Percentiles rank a stretch among this genome's conserved stretches.
Conservation (phyloP, 2,797 vertebrate genomes). For the Gymnoscopelus microlampas region DNA sequence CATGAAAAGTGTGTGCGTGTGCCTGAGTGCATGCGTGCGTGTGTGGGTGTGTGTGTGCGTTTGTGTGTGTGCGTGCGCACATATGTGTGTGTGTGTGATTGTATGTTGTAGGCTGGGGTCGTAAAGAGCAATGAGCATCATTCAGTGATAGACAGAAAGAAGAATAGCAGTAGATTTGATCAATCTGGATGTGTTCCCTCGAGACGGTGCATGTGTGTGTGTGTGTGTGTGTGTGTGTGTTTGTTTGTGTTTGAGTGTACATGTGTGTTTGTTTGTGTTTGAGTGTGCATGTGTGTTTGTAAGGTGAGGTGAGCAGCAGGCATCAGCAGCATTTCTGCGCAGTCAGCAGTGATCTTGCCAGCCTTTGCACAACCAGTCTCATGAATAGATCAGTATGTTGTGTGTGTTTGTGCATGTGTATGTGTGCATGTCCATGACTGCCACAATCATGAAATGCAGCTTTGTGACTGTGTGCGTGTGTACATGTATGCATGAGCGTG, state of each 20-base stretch:
- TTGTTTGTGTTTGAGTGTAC: constrained; percentile 4
- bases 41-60: constrained; percentile 20
- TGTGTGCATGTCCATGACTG: too few species aligned
- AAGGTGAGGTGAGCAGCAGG: constrained; percentile 69
- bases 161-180: constrained; percentile 77
- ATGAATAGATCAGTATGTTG: constrained; percentile 73
- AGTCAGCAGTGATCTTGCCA: constrained; percentile 76
- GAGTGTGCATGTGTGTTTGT: constrained; percentile 46
- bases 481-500: too few species aligned
- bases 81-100: constrained; percentile 15
- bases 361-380: constrained; percentile 62
- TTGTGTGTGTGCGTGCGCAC: constrained; percentile 21
- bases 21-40: background rate
- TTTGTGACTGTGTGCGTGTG: background rate
- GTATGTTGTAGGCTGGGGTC: background rate
- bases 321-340: constrained; percentile 77
- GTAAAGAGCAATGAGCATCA: constrained; percentile 46
- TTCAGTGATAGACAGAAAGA: constrained; percentile 72
- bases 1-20: background rate
- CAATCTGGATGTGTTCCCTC: constrained; percentile 68
- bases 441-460: too few species aligned
- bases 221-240: constrained; percentile 38
- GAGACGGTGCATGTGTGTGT: constrained; percentile 36
- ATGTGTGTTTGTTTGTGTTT: constrained; percentile 7
- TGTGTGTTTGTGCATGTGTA: constrained; percentile 18